Conservation (phyloP, 1,140 invertebrate species). For the Colletes gigas region DNA sequence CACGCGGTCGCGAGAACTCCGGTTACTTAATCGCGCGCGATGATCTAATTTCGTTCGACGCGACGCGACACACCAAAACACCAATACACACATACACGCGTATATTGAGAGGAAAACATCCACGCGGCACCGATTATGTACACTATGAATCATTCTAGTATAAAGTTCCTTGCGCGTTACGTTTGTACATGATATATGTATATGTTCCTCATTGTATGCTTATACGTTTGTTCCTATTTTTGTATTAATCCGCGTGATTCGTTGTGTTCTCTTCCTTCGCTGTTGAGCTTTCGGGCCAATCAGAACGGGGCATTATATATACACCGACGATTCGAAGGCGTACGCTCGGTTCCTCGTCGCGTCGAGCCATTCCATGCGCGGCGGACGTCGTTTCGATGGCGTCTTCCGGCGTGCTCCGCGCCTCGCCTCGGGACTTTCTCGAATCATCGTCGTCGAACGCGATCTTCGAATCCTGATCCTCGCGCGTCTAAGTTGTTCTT, state of each 20-base stretch:
- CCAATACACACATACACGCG: constrained; percentile 1
- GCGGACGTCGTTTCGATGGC: not conserved
- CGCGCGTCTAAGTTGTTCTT: not conserved
- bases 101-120: constrained; percentile 8
- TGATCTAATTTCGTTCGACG: constrained; percentile 33
- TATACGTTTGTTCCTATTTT: constrained; percentile 78
- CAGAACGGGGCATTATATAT: constrained; percentile 65
- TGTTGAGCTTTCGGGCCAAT: constrained; percentile 39
- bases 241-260: constrained; percentile 66
- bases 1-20: not conserved
- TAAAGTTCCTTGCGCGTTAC: constrained; percentile 76
- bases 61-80: constrained; percentile 15
- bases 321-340: constrained; percentile 33
- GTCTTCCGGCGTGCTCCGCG: too few species aligned
- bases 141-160: constrained; percentile 64
- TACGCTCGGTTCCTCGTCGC: constrained; percentile 8
- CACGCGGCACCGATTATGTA: constrained; percentile 26
- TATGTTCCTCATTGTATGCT: constrained; percentile 75
- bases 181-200: constrained; percentile 64
- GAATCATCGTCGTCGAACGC: constrained; percentile 18
- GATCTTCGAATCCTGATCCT: constrained; percentile 17
- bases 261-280: constrained; percentile 56
- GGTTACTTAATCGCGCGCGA: constrained; percentile 25
- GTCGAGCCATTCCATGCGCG: not conserved
- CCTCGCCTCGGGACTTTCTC: not conserved